Base-by-base conservation (phyloP, 2,797 vertebrate genomes). In the Anguilla obscura region DNA sequence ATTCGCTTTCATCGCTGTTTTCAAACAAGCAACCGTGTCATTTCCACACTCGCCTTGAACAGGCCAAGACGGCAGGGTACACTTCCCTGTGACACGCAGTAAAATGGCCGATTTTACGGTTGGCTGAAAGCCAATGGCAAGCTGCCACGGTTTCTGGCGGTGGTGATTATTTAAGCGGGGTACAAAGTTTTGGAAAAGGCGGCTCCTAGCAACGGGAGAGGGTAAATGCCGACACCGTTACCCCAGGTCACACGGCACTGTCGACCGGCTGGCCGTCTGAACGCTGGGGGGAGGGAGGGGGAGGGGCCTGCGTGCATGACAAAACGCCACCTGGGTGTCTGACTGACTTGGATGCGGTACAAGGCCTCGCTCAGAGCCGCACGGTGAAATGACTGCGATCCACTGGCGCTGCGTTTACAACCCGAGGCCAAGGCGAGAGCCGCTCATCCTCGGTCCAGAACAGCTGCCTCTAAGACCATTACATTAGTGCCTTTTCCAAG, bases 371-470 rank as follows among this genome's bases (percentile, higher is more conserved):
- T 74, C 48, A 5, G 48, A 86, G 45, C 30, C 40, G 24, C 18
- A 50, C 18, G 30, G 21, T 50, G 66, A 54, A 27, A 50, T 5
- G 52, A 60, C 80, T 30, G 52, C 21, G 36, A 58, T 27, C 69
- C 87, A 58, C 58, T 88, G 30, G 30, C 33, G 54, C 45, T 21
- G 45, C 79, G 45, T 50, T n/a, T n/a, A 82, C 79, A 48, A n/a
- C 45, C 40, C 79, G n/a, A 8, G 79, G 18, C 82, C 82, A 48
- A 56, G 14, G 74, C 12, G 5, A 27, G 14, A 30, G 40, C 24
- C 40, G 27, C 40, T 84, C 14, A 52, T 87, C 82, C n/a, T 54
- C 27, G n/a, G 52, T 56, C 82, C 45, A 48, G 40, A 83, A 83
- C 52, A 83, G 48, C 18, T 52, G 45, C 45, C 24, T 54, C 24